A percentile compares a stretch with the other conserved stretches of the same genome.
phyloP scores from a whole-genome alignment of 2,113 vertebrate species.

The Halichoeres trimaculatus region DNA sequence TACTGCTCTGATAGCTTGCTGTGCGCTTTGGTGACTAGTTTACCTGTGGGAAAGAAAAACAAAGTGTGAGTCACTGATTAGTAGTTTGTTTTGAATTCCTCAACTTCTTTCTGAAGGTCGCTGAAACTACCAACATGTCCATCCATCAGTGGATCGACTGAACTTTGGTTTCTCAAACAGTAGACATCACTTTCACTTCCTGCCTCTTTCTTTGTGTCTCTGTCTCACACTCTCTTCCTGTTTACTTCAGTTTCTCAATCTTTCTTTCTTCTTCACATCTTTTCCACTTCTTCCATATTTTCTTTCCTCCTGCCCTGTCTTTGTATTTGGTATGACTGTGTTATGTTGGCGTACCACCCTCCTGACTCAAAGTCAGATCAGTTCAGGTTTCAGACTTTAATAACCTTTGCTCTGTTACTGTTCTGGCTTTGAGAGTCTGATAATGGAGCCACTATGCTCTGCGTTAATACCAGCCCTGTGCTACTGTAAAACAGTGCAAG shows the following conservation, averaged over 20 bases:
- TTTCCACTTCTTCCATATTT: not conserved
- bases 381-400: not conserved
- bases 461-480: not conserved
- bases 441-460: not conserved
- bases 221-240: constrained; percentile 22
- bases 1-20: not conserved
- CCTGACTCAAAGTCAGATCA: not conserved
- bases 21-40: not conserved
- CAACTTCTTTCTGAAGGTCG: constrained; percentile 11
- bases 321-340: not conserved
- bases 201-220: constrained; percentile 14
- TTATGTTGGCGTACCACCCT: not conserved
- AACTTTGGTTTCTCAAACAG: not conserved
- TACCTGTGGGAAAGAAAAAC: not conserved
- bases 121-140: not conserved
- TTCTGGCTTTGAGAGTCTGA: not conserved
- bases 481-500: constrained; percentile 11
- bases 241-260: constrained; percentile 13
- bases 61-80: not conserved
- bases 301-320: not conserved
- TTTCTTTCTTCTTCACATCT: not conserved
- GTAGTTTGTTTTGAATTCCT: constrained; percentile 26
- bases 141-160: not conserved
- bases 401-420: not conserved
- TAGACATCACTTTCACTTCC: constrained; percentile 55